Evolutionary conservation across 2,888 invertebrate species (phyloP), one percentile per base, ranked within the genome.

Genomic region (Cosmia pyralina): DNA sequence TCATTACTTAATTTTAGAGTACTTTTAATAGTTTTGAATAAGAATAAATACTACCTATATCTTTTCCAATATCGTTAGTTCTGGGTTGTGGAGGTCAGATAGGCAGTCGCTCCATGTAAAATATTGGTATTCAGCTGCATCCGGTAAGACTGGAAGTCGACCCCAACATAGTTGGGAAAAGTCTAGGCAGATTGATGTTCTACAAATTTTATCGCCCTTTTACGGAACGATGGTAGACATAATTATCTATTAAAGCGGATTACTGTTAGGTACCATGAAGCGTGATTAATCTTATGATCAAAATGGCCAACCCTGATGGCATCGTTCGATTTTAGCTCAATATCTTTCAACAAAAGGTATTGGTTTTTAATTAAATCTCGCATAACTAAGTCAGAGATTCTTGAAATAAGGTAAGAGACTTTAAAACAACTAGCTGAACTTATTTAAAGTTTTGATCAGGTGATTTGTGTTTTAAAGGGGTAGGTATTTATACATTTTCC

Each of bases 341-440:
- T 68, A 66, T 69, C 63, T 73, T 67, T 59, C 38, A 67, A 75
- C 63, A 73, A 82, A 78, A 82, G 79, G 71, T 82, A 82, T 82
- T 82, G 79, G 64, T 69, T 82, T 82, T 76, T 74, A 76, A 82
- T 82, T 67, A 82, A 76, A 74, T 59, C 38, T 38, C 59, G 48
- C 58, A 48, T 69, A 74, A 67, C 22, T 69, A 55, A 53, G 46
- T 41, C 55, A n/a, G 28, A 41, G 59, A 73, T 75, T 72, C 48
- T 66, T 57, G 52, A 65, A 65, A 38, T 58, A 50, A 19, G 17
- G 48, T 28, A n/a, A 19, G 8, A 57, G 13, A 34, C 28, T 48
- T 41, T 6, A 53, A 28, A 46, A 53, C 38, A 46, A 53, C 17
- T 52, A 34, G 15, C 13, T n/a, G 10, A 55, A 41, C 5, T 19